Evolutionary conservation across 2,113 vertebrate genomes (phyloP).

Genomic region (Trogon surrucura): DNA sequence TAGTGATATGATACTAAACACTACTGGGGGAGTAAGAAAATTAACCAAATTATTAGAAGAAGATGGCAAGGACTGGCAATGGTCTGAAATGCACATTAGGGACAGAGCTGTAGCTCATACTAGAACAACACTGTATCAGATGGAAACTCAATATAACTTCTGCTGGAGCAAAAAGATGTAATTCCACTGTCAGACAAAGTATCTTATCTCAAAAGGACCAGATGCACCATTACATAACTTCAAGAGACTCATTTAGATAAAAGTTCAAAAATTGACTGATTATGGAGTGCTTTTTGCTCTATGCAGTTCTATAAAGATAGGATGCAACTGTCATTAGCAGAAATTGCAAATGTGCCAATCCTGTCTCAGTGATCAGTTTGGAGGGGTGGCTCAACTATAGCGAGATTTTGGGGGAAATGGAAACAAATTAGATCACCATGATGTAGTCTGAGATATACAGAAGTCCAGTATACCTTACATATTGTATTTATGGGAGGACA

Average conservation of each 20-base stretch:
- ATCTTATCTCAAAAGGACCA: constrained; percentile 66
- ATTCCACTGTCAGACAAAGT: constrained; percentile 19
- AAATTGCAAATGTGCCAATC: not conserved
- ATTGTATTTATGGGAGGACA: not conserved
- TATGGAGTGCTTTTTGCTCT: not conserved
- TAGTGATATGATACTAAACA: not conserved
- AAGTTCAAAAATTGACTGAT: not conserved
- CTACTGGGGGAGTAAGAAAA: not conserved
- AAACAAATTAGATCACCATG: not conserved
- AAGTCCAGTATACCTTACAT: not conserved
- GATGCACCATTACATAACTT: constrained; percentile 49
- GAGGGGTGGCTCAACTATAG: not conserved
- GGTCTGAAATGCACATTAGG: not conserved
- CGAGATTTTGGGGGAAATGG: not conserved
- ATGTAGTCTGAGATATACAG: not conserved
- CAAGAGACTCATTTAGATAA: constrained; percentile 42
- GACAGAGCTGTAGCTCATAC: not conserved
- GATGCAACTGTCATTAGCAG: not conserved
- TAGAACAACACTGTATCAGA: not conserved
- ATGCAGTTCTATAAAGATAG: not conserved
- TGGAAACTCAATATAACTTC: not conserved
- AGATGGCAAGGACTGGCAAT: not conserved
- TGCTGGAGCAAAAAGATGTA: constrained; percentile 13
- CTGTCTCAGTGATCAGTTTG: not conserved
- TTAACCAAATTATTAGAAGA: constrained; percentile 10